Evolutionary conservation across 2,888 invertebrate species (phyloP), one percentile per base, ranked within the genome.

Genomic region (Pyrgus malvae): DNA sequence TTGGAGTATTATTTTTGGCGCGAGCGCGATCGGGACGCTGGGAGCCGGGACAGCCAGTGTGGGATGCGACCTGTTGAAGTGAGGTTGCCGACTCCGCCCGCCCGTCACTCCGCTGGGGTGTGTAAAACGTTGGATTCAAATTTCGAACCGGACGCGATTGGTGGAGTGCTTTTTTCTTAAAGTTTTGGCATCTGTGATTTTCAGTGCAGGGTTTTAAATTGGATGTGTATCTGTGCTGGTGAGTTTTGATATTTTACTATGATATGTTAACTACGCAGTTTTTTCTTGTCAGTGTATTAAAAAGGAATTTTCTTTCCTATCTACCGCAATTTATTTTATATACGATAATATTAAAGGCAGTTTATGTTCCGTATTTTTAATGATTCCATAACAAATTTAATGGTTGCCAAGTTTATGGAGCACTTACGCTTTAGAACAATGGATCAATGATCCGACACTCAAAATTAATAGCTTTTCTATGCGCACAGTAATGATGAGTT

Each of bases 21-120:
- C 85, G 83, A 85, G 88, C 87, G 83, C 77, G 80, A 67, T 72
- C 75, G 78, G 76, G 74, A 64, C 71, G 70, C 62, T 61, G 64
- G 67, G 66, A 67, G 69, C 73, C 71, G 76, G 77, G 74, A 69
- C 67, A 60, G 69, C 62, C 86, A 89, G 89, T 89, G 76, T 77
- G 81, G 80, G 80, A 82, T 78, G 80, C 83, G 87, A 89, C 89
- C 88, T 90, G 88, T 88, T 89, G 88, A 85, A 68, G 87, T 69
- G 67, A 78, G 87, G 89, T 80, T 80, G 88, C 76, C 72, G 71
- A 69, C 60, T 69, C 68, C 71, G 37, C 5, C 72, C 67, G 68
- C 67, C 61, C 54, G 48, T 61, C 62, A 61, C 62, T 56, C 61
- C 56, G 62, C 60, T 44, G 59, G 57, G 62, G 63, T 67, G 81